These are phyloP conservation scores for Poecilia latipinna DNA, from an alignment of 2,113 vertebrate species.

Conservation along the genomic window DNA sequence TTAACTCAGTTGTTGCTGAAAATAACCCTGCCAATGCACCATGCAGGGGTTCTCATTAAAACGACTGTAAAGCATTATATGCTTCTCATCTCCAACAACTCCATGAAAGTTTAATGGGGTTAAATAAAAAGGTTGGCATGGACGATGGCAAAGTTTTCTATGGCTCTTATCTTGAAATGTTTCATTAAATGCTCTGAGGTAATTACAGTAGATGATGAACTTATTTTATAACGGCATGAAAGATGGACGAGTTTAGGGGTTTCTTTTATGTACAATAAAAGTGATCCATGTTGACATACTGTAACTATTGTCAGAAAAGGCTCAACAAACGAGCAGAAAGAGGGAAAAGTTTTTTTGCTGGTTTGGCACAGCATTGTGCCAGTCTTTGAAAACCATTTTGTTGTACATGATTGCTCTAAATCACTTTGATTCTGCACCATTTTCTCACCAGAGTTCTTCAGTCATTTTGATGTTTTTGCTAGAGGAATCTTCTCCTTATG, in stretches of 20 bases:
- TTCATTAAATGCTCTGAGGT: neutral
- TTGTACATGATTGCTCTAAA: no score
- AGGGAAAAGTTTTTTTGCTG: neutral
- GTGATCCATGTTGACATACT: no score
- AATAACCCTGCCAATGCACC: neutral
- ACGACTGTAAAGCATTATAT: conserved; percentile 1
- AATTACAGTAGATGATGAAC: neutral
- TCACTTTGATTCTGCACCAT: neutral
- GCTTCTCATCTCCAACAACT: conserved; percentile 2
- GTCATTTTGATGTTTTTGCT: neutral
- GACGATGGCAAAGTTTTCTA: neutral
- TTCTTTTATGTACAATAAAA: neutral
- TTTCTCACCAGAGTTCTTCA: neutral
- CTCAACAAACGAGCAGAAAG: neutral
- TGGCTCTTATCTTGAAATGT: neutral
- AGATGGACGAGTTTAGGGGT: neutral
- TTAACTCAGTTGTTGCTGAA: neutral
- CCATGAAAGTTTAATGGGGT: conserved; percentile 48
- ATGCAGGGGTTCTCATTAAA: conserved; percentile 1
- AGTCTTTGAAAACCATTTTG: neutral
- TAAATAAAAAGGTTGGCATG: neutral
- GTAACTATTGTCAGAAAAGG: neutral
- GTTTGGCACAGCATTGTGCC: neutral
- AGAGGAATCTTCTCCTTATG: neutral
- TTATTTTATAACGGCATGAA: neutral